Evolutionary conservation across 2,888 invertebrate species (phyloP), one percentile per base, ranked within the genome.

Genomic region (Melanotus villosus): DNA sequence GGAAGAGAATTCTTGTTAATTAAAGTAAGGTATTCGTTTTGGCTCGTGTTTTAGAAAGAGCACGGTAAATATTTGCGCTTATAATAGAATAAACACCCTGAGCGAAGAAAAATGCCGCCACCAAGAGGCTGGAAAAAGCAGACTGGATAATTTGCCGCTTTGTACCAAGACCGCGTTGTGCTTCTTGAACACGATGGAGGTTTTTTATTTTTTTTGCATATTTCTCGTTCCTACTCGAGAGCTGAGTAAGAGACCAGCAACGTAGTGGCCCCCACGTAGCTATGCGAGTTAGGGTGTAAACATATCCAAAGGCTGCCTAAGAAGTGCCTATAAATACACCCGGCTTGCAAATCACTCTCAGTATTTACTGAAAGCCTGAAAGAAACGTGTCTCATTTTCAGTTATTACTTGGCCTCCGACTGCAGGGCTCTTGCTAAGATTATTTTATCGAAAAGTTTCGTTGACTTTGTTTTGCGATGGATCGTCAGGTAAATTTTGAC

Each of bases 401-500:
- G 32, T 65, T 32, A 16, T 43, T 64, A 23, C 12, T 50, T 62
- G 34, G 14, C 52, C 41, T 54, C 26, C 26, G 14, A 21, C 45
- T 45, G 21, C 45, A 18, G 45, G 16, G n/a, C 45, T 9, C 5
- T 18, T 1, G 19, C n/a, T n/a, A n/a, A n/a, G n/a, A n/a, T n/a
- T n/a, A n/a, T n/a, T n/a, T n/a, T n/a, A n/a, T n/a, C n/a, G n/a
- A n/a, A n/a, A n/a, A n/a, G n/a, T n/a, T n/a, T n/a, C n/a, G n/a
- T n/a, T n/a, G n/a, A n/a, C n/a, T n/a, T n/a, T n/a, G n/a, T n/a
- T 52, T 50, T 47, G 72, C 73, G 57, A 82, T 81, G 81, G 83
- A 82, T 73, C 75, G 80, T 75, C 81, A 84, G 84, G 83, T 83
- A 83, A 83, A 83, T 77, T 75, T 80, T 73, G 76, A 67, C 73